These are phyloP conservation scores for Carpatolechia fugitivella DNA, from an alignment of 2,888 invertebrate genomes.

Conservation along the genomic window DNA sequence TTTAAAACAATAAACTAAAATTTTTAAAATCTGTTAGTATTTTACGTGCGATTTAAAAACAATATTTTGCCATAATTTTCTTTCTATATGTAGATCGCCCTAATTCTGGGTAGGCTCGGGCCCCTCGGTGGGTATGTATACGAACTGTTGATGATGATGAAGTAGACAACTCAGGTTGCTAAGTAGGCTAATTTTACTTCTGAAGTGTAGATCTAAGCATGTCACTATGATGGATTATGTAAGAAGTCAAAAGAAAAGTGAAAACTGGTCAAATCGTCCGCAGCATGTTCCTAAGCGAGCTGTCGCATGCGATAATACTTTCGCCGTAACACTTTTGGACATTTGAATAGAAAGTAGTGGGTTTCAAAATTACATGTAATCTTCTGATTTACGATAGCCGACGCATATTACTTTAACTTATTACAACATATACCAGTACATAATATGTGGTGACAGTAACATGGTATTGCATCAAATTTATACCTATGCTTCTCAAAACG, in stretches of 20 bases:
- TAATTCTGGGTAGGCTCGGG: too few relatives aligned
- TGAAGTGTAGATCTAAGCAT: not conserved
- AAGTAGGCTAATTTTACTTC: not conserved
- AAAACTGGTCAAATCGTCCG: slow-evolving; percentile 41
- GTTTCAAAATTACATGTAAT: slow-evolving; percentile 20
- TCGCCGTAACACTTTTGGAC: slow-evolving; percentile 55
- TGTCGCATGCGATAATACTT: slow-evolving; percentile 42
- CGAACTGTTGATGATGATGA: too few relatives aligned
- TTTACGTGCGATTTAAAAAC: too few relatives aligned
- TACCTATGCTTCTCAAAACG: too few relatives aligned
- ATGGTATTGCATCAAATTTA: too few relatives aligned
- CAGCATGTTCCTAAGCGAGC: slow-evolving; percentile 15
- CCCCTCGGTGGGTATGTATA: too few relatives aligned
- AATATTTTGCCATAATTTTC: too few relatives aligned
- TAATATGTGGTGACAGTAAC: too few relatives aligned
- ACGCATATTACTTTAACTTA: slow-evolving; percentile 9
- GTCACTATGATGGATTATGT: slow-evolving; percentile 1
- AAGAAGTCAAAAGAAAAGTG: slow-evolving; percentile 47
- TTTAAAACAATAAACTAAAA: too few relatives aligned
- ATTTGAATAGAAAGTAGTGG: slow-evolving; percentile 60
- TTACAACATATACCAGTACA: slow-evolving; percentile 12
- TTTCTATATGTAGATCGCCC: too few relatives aligned
- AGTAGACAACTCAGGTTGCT: too few relatives aligned
- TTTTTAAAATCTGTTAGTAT: too few relatives aligned
- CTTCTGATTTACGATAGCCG: slow-evolving; percentile 19